Evolutionary conservation across 2,888 invertebrate genomes (phyloP).

Genomic region (Drosophila suboccidentalis): DNA sequence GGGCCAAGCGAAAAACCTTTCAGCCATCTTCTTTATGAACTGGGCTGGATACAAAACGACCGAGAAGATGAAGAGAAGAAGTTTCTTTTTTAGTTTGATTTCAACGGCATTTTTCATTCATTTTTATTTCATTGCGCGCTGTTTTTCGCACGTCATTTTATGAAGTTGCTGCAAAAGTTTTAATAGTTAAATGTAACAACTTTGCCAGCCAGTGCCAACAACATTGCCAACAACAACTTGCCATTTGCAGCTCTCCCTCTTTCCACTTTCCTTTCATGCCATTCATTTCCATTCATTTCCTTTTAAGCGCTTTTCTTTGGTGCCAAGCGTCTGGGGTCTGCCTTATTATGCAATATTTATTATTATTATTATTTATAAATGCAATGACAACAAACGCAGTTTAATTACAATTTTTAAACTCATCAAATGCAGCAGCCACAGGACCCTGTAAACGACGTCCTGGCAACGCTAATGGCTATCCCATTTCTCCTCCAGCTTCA

Average conservation of each 20-base stretch:
- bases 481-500: slow-evolving; percentile 27
- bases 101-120: slow-evolving; percentile 49
- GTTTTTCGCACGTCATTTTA: slow-evolving; percentile 71
- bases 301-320: slow-evolving; percentile 29
- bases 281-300: slow-evolving; percentile 70
- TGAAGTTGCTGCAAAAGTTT: slow-evolving; percentile 70
- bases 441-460: slow-evolving; percentile 49
- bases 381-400: slow-evolving; percentile 79
- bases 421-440: slow-evolving; percentile 70
- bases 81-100: slow-evolving; percentile 18
- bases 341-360: slow-evolving; percentile 71
- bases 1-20: slow-evolving; percentile 40
- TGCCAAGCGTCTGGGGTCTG: slow-evolving; percentile 31
- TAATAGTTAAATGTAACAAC: slow-evolving; percentile 69
- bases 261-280: not conserved
- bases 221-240: slow-evolving; percentile 12
- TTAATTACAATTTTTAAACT: slow-evolving; percentile 78
- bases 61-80: too few species aligned
- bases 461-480: slow-evolving; percentile 64
- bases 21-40: slow-evolving; percentile 10
- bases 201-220: slow-evolving; percentile 26
- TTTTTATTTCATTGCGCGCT: slow-evolving; percentile 52
- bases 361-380: slow-evolving; percentile 73
- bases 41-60: too few species aligned
- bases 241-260: not conserved